phyloP scores from a whole-genome alignment of 2,888 invertebrate species.

The Rhagophthalmus giganteus region DNA sequence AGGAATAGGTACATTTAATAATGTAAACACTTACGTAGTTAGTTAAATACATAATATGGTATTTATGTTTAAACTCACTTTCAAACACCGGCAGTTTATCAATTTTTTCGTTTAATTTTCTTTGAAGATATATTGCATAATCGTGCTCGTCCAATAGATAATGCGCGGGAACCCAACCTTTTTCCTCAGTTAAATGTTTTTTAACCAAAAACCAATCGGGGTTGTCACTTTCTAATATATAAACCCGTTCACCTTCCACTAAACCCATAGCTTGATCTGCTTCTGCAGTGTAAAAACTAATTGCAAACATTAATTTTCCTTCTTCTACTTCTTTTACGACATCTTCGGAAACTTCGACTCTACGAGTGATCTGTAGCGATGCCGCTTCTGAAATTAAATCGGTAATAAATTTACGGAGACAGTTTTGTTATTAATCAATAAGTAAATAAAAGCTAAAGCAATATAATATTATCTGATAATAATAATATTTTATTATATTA shows the following conservation, averaged over 20 bases:
- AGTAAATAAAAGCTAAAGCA: constrained; percentile 1
- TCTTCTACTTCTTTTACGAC: constrained; percentile 60
- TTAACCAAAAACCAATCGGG: constrained; percentile 93
- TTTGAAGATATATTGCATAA: constrained; percentile 81
- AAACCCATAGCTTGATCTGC: constrained; percentile 85
- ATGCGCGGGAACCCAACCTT: constrained; percentile 92
- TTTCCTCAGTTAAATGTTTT: constrained; percentile 86
- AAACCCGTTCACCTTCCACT: constrained; percentile 87
- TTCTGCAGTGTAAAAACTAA: constrained; percentile 84
- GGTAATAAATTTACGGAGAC: not conserved
- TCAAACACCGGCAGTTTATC: constrained; percentile 90
- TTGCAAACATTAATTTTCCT: constrained; percentile 80
- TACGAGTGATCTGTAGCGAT: constrained; percentile 56
- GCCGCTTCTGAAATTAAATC: constrained; percentile 49
- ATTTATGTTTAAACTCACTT: constrained; percentile 65
- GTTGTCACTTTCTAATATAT: constrained; percentile 78
- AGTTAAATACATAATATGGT: not conserved
- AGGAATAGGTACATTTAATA: too few relatives aligned
- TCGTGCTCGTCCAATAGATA: constrained; percentile 81
- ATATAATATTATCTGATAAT: constrained; percentile 1
- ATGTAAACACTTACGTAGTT: too few relatives aligned
- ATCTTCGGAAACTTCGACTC: constrained; percentile 50
- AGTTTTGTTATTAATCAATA: not conserved
- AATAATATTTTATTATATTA: too few relatives aligned
- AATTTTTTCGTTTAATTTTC: constrained; percentile 87